Conservation (phyloP, 2,113 vertebrate species). For the Amblyopsis rosae region DNA sequence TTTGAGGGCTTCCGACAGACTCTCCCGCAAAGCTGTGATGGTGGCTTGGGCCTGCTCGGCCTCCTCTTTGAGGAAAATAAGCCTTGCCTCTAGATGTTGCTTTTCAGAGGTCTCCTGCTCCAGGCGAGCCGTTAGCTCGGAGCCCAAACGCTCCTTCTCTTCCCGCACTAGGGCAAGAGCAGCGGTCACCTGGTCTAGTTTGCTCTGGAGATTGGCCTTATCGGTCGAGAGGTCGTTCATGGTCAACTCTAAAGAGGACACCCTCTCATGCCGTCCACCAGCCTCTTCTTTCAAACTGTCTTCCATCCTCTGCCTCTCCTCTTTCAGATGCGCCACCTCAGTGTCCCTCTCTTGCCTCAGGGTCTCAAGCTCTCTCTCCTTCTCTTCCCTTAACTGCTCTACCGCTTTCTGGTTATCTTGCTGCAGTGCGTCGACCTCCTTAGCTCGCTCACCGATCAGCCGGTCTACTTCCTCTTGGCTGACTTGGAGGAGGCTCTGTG, state of each 20-base stretch:
- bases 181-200: slow-evolving; percentile 70
- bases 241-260: slow-evolving; percentile 66
- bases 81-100: slow-evolving; percentile 62
- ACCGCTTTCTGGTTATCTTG: slow-evolving; percentile 47
- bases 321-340: slow-evolving; percentile 37
- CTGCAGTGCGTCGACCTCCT: slow-evolving; percentile 38
- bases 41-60: slow-evolving; percentile 43
- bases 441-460: slow-evolving; percentile 60
- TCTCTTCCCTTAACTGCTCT: slow-evolving; percentile 23
- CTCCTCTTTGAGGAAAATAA: slow-evolving; percentile 69
- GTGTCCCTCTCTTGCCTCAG: slow-evolving; percentile 65
- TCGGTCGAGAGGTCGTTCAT: slow-evolving; percentile 60
- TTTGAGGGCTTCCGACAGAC: slow-evolving; percentile 34
- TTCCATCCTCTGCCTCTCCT: slow-evolving; percentile 42
- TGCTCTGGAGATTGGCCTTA: slow-evolving; percentile 72
- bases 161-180: slow-evolving; percentile 65
- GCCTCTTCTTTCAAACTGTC: slow-evolving; percentile 67
- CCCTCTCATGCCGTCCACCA: slow-evolving; percentile 49
- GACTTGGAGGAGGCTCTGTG: slow-evolving; percentile 66
- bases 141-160: slow-evolving; percentile 57
- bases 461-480: slow-evolving; percentile 68
- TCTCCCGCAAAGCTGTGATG: slow-evolving; percentile 71
- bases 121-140: slow-evolving; percentile 66
- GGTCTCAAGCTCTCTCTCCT: slow-evolving; percentile 25
- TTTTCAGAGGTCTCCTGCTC: slow-evolving; percentile 69